phyloP scores from a whole-genome alignment of 2,888 invertebrate genomes.

The Eugnorisma glareosa region DNA sequence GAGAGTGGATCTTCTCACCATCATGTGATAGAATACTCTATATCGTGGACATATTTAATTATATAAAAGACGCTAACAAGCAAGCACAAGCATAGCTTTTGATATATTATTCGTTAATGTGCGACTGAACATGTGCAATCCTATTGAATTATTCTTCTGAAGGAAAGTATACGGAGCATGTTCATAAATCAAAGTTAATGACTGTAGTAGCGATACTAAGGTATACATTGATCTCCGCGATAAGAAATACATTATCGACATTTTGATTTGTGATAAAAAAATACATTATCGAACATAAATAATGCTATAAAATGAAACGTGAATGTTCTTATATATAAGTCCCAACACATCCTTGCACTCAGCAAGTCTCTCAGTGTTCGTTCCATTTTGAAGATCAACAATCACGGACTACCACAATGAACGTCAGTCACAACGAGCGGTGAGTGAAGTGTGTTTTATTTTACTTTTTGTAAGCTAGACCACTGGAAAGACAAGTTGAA shows the following conservation, averaged over 20 bases:
- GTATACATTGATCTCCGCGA: slow-evolving; percentile 57
- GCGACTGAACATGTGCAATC: background rate
- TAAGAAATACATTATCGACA: slow-evolving; percentile 65
- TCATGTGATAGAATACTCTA: slow-evolving; percentile 20
- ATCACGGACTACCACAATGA: slow-evolving; percentile 59
- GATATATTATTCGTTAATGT: background rate
- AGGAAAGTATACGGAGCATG: slow-evolving; percentile 41
- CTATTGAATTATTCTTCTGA: slow-evolving; percentile 15
- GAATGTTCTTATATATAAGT: slow-evolving; percentile 56
- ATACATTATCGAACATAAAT: slow-evolving; percentile 64
- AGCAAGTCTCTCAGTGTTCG: slow-evolving; percentile 43
- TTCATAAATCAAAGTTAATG: slow-evolving; percentile 64
- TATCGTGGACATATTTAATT: slow-evolving; percentile 24
- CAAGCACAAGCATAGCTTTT: slow-evolving; percentile 12
- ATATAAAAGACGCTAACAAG: slow-evolving; percentile 39
- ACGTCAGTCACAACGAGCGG: slow-evolving; percentile 37
- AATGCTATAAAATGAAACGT: slow-evolving; percentile 64
- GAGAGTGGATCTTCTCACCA: background rate
- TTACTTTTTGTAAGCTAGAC: background rate
- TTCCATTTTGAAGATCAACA: slow-evolving; percentile 17
- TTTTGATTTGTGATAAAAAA: slow-evolving; percentile 70
- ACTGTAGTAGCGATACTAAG: slow-evolving; percentile 50
- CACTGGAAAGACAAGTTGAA: background rate
- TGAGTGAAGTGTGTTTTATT: slow-evolving; percentile 41
- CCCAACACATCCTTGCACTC: slow-evolving; percentile 43